Base-by-base conservation (phyloP, 2,888 invertebrate species). In the Cepaea hortensis region DNA sequence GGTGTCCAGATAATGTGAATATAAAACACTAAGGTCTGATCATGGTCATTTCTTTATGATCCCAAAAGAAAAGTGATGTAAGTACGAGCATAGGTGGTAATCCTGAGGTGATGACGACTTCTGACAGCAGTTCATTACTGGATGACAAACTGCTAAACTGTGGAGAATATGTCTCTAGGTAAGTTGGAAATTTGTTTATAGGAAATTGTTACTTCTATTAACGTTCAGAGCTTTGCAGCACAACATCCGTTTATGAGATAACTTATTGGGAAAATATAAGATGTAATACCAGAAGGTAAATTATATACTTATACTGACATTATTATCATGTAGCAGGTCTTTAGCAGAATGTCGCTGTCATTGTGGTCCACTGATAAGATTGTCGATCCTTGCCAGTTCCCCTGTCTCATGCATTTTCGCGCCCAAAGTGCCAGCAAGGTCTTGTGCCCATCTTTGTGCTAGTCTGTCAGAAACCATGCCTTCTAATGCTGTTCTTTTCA, bases 101-200 rank as follows among this genome's bases (percentile, higher is more conserved):
- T 68, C 75, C n/a, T 50, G 84, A 35, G 23, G 76, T 84, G 35
- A 35, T 88, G 23, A 62, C 48, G 55, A 84, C 84, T 23, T 75
- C 35, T 9, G 86, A 86, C 84, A 88, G 86, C 77, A 55, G 6
- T 11, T 86, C 84, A 23, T 6, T 68, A 15, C 81, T 86, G 2
- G 18, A 11, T 35, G 86, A 84, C 35, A 73, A 23, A 13, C 15
- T 15, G 55, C 62, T 68, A 50, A 50, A 55, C 13, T 23, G 75
- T 11, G 76, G 48, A 9, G 84, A 88, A 35, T 88, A 84, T 85
- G 79, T 84, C 72, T 88, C 88, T 50, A 86, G 86, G 86, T 83
- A 61, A 62, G 81, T 81, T 61, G 6, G 15, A 20, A 48, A 61
- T n/a, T n/a, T 15, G n/a, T 1, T 46, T 18, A 68, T 11, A 68